phyloP scores from a whole-genome alignment of 2,113 vertebrate genomes.

The Grallaria varia region DNA sequence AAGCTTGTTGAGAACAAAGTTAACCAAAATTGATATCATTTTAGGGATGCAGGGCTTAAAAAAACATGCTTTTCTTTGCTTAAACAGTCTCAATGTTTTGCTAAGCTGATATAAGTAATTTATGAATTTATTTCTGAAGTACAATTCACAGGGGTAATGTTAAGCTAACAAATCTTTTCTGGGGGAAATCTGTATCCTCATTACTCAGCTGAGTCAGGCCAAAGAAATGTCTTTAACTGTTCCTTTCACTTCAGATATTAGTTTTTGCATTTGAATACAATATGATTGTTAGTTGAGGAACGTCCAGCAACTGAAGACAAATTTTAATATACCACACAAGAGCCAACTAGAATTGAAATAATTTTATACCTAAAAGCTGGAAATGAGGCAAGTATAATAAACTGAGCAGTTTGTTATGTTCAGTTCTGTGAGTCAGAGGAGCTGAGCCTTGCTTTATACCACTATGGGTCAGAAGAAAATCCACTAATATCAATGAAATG shows the following conservation, averaged over 20 bases:
- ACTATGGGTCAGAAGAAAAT: not conserved
- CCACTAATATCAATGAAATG: not conserved
- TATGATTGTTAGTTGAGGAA: not conserved
- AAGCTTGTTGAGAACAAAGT: not conserved
- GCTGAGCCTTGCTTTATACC: not conserved
- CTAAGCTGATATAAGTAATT: not conserved
- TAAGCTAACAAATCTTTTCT: not conserved
- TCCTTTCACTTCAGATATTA: constrained; percentile 7
- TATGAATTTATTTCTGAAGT: not conserved
- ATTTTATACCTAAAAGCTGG: not conserved
- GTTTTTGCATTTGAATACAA: not conserved
- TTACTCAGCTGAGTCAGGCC: not conserved
- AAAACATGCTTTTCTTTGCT: not conserved
- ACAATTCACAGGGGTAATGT: not conserved
- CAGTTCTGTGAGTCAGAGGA: not conserved
- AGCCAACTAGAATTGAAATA: not conserved
- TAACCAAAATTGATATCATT: not conserved
- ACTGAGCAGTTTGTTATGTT: not conserved
- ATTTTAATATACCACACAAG: not conserved
- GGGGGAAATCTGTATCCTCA: not conserved
- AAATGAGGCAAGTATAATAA: not conserved
- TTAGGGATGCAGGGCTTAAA: not conserved
- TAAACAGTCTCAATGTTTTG: not conserved
- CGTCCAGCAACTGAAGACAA: not conserved
- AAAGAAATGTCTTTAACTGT: constrained; percentile 5